These are phyloP conservation scores for Darevskia mixta DNA, from an alignment of 2,797 vertebrate species.

Conservation along the genomic window DNA sequence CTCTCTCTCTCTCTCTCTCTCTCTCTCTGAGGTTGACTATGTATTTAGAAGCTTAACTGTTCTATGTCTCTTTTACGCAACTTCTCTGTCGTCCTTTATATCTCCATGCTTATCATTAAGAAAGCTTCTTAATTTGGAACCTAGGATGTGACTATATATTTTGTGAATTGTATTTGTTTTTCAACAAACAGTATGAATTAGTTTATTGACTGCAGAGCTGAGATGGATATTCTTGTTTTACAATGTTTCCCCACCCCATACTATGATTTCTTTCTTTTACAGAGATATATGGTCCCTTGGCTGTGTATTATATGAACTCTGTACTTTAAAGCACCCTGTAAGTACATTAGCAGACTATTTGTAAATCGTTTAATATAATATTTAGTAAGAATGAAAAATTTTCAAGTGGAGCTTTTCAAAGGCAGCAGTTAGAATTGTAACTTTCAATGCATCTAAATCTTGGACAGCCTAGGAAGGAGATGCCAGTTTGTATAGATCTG, in stretches of 20 bases:
- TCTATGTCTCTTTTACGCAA: background rate
- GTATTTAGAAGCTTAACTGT: background rate
- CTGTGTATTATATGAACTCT: conserved; percentile 94
- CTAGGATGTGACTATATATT: background rate
- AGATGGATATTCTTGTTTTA: background rate
- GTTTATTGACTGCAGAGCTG: background rate
- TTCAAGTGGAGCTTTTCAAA: background rate
- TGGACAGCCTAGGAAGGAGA: background rate
- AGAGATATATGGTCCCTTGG: conserved; percentile 97
- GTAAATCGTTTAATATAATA: conserved; percentile 35
- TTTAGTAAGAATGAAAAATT: background rate
- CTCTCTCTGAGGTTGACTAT: background rate
- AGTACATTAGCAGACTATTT: conserved; percentile 71
- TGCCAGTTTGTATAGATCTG: background rate
- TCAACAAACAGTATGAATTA: background rate
- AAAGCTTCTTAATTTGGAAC: background rate
- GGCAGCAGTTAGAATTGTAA: background rate
- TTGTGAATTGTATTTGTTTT: background rate
- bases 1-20: no score
- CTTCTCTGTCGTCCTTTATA: background rate
- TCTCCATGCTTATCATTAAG: background rate
- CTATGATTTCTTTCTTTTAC: conserved; percentile 59
- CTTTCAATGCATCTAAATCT: background rate
- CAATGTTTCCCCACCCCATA: conserved; percentile 36
- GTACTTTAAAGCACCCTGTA: conserved; percentile 91